These are phyloP conservation scores for Marmota monax DNA, from an alignment of 2,113 vertebrate species.

Conservation along the genomic window DNA sequence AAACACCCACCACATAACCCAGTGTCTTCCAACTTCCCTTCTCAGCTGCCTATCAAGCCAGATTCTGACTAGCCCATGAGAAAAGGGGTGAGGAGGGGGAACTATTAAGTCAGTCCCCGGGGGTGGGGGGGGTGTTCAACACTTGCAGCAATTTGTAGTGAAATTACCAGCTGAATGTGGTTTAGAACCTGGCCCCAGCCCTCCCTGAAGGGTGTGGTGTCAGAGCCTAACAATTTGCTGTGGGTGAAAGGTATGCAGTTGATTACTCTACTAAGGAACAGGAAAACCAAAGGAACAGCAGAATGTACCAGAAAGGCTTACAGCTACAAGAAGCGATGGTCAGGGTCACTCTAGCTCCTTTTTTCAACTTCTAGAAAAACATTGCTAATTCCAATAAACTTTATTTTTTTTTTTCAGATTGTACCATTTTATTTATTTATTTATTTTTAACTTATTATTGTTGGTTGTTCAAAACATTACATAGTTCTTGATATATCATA, in stretches of 20 bases:
- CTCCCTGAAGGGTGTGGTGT: constrained; percentile 37
- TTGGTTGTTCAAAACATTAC: too few relatives aligned
- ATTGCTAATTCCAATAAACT: constrained; percentile 36
- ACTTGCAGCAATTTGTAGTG: constrained; percentile 85
- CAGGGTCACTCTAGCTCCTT: neutral
- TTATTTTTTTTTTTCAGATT: too few relatives aligned
- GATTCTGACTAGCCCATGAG: neutral
- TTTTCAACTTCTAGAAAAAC: constrained; percentile 45
- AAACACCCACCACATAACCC: neutral
- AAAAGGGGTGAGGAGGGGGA: neutral
- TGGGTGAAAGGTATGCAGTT: constrained; percentile 27
- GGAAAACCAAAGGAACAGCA: neutral
- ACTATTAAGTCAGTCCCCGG: constrained; percentile 76
- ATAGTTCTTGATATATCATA: too few relatives aligned
- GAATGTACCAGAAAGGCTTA: neutral
- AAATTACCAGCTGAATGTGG: constrained; percentile 79
- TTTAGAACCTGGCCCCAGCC: constrained; percentile 65
- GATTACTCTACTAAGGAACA: neutral
- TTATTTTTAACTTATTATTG: too few relatives aligned
- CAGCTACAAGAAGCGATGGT: neutral
- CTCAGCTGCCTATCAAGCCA: constrained; percentile 69
- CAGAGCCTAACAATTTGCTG: neutral
- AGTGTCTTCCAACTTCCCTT: neutral
- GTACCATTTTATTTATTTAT: too few relatives aligned
- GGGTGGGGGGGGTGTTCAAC: constrained; percentile 67